Evolutionary conservation across 2,888 invertebrate species (phyloP), one percentile per base, ranked within the genome.

Genomic region (Carpatolechia fugitivella): DNA sequence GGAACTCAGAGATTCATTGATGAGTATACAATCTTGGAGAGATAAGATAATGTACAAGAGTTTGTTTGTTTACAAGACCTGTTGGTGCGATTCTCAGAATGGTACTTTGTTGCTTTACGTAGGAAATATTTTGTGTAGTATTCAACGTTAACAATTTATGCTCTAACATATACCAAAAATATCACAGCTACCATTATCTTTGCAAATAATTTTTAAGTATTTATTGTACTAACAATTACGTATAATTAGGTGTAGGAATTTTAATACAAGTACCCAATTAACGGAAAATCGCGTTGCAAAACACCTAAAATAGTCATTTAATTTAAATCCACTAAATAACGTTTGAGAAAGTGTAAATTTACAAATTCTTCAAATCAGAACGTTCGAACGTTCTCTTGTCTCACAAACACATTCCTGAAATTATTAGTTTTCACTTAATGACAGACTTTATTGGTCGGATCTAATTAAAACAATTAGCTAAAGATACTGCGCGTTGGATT

Each of bases 1-100:
- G n/a, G 13, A n/a, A 49, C 49, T 35, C 14, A 33, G 49, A 35
- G 49, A 49, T 49, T 35, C 49, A 49, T 49, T 35, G 49, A 49
- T n/a, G 18, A 30, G 35, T 24, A 47, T 35, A 35, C 49, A 49
- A 49, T 49, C 49, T 49, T 49, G 35, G 3, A 0, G 6, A 35
- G 49, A 49, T 49, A 49, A 35, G 49, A 49, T 49, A 49, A 3
- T 13, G n/a, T 1, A 18, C 44, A 44, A 44, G 44, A 44, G 44
- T 44, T 35, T 35, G 49, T 35, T 49, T 49, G 49, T 49, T 33
- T 49, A 35, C n/a, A n/a, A 49, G 16, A 11, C 14, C n/a, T n/a
- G n/a, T n/a, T 5, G 3, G 33, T 11, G 44, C 24, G 11, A 44
- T 44, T 44, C 44, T 20, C 24, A 24, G 44, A 44, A 44, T 11